phyloP scores from a whole-genome alignment of 2,113 vertebrate genomes.

The Salvator merianae region DNA sequence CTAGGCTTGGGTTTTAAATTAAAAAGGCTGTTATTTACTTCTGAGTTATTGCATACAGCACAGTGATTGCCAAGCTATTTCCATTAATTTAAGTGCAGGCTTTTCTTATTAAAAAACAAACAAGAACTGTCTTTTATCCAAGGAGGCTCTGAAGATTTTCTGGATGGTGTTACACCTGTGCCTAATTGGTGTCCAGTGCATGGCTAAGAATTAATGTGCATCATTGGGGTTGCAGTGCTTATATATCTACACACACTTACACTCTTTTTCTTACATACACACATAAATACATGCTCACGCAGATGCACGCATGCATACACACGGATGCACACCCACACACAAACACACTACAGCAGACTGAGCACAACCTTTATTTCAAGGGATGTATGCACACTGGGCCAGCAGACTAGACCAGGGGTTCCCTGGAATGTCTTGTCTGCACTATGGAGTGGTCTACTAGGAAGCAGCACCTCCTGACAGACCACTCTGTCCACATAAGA shows the following conservation, averaged over 20 bases:
- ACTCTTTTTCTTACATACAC: too few relatives aligned
- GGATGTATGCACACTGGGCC: too few relatives aligned
- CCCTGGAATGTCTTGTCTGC: too few relatives aligned
- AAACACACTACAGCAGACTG: too few relatives aligned
- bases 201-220: background rate
- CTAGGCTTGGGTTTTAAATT: constrained; percentile 56
- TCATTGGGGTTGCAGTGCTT: background rate
- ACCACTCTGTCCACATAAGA: too few relatives aligned
- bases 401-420: too few relatives aligned
- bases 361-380: too few relatives aligned
- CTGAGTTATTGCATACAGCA: constrained; percentile 10
- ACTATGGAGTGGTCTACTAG: too few relatives aligned
- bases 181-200: background rate
- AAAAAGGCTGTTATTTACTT: constrained; percentile 60
- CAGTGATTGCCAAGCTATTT: constrained; percentile 14
- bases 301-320: too few relatives aligned
- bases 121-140: background rate
- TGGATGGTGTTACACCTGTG: background rate
- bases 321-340: too few relatives aligned
- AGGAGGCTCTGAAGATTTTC: background rate
- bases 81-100: constrained; percentile 18
- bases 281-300: too few relatives aligned
- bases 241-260: background rate
- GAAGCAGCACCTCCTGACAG: too few relatives aligned
- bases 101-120: background rate